Base-by-base conservation (phyloP, 2,797 vertebrate genomes). In the Micropoecilia bifurca region DNA sequence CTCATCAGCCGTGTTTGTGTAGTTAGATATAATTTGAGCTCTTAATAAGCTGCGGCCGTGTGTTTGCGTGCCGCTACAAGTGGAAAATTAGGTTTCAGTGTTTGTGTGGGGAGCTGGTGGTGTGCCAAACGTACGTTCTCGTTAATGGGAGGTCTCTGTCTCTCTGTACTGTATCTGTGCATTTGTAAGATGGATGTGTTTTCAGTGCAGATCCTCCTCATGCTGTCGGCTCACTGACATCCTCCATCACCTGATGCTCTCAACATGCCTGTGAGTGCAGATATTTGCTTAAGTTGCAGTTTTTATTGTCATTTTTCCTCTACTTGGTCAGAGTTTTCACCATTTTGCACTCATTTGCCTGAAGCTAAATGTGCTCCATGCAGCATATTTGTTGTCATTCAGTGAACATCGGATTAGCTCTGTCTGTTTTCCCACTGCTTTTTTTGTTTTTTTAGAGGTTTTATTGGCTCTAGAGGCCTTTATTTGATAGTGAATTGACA, bases 21-120 rank as follows among this genome's bases (percentile, higher is more conserved):
- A 69, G 71, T 41, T 75, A 36, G 74, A 48, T 77, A 48, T 76
- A 0, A 80, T 75, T 69, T 55, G 73, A 59, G 77, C 75, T 71
- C 53, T 59, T 77, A 77, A 48, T 87, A 77, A 83, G 80, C 76
- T 73, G 72, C 81, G 68, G 75, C 77, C 77, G 72, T 81, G 75
- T 79, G 73, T 84, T 14, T 83, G 81, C 85, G 80, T 87, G 25
- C 41, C 45, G 25, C 76, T 78, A 6, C 80, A 86, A 83, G 87
- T 46, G 53, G 83, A 77, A 2, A 4, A 80, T 71, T 61, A 79
- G 41, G 3, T 85, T 74, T 74, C 28, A 43, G 71, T 47, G 53
- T 75, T 76, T 82, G 69, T 83, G 76, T 66, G 47, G 59, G 3
- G 28, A 73, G 16, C 43, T 48, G 41, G 76, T 82, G 82, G 82